Evolutionary conservation across 2,888 invertebrate genomes (phyloP), one percentile per base, ranked within the genome.

Genomic region (Criorhina ranunculi): DNA sequence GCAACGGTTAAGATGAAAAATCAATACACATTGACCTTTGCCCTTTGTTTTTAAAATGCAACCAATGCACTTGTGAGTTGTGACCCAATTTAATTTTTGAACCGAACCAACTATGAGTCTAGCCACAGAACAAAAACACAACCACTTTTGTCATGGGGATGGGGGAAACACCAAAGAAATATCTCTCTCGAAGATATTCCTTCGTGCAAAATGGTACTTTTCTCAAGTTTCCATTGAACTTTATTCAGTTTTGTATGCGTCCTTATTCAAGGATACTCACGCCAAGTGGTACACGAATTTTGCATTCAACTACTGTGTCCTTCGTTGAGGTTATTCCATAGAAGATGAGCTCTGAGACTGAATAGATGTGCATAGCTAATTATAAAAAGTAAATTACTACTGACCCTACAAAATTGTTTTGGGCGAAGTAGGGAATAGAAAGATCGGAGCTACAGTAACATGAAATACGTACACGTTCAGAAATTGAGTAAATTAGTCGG

Each of bases 81-180:
- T n/a, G n/a, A n/a, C 51, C 31, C 51, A 51, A 31, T 51, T 51
- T 29, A 31, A 31, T 51, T 51, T 51, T n/a, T n/a, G n/a, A n/a
- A n/a, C n/a, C n/a, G n/a, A n/a, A n/a, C n/a, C n/a, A n/a, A n/a
- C n/a, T n/a, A n/a, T n/a, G 29, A 31, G 31, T 51, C 51, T 51
- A 51, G 29, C 51, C 51, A 8, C 51, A 51, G 15, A 12, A 51
- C 51, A 31, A 51, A n/a, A 51, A 3, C 12, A 51, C 31, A 15
- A 31, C 7, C 51, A 51, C 51, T 51, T 29, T 51, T 5, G 12
- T 5, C 7, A 12, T n/a, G n/a, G n/a, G n/a, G n/a, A n/a, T n/a
- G n/a, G n/a, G 29, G 7, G 7, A 51, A 29, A 6, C 6, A n/a
- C 24, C 2, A n/a, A 12, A 51, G 31, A 7, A 31, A 29, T 0